Evolutionary conservation across 1,140 invertebrate genomes (phyloP).

Genomic region (Chrysopa pallens): DNA sequence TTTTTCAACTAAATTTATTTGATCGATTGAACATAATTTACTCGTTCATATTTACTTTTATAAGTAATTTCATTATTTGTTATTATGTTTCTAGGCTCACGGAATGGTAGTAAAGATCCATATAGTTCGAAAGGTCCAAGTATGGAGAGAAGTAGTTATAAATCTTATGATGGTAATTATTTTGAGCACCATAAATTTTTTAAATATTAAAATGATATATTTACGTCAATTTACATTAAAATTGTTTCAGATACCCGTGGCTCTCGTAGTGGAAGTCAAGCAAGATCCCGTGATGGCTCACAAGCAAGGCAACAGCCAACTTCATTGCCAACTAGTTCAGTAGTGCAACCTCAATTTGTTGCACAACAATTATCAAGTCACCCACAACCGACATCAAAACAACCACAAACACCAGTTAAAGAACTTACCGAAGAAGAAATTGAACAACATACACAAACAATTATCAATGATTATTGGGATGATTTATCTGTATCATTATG

Average conservation of each 20-base stretch:
- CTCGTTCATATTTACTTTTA: too few relatives aligned
- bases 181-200: not conserved
- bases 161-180: conserved; percentile 4
- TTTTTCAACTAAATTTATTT: too few relatives aligned
- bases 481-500: conserved; percentile 10
- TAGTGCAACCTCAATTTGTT: not conserved
- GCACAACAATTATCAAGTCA: not conserved
- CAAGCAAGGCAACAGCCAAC: conserved; percentile 14
- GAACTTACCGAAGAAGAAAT: conserved; percentile 16
- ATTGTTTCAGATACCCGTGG: conserved; percentile 23
- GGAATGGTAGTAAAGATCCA: conserved; percentile 22
- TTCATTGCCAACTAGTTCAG: not conserved
- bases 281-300: conserved; percentile 23
- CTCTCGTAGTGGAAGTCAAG: conserved; percentile 36
- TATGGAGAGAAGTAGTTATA: conserved; percentile 23
- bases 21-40: too few relatives aligned
- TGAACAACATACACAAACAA: conserved; percentile 11
- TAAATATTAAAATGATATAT: not conserved
- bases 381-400: conserved; percentile 2
- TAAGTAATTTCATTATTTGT: too few relatives aligned
- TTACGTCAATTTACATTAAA: not conserved
- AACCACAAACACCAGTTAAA: not conserved
- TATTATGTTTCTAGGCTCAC: not conserved
- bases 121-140: conserved; percentile 26
- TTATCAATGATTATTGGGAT: conserved; percentile 16